phyloP scores from a whole-genome alignment of 35 echinoderm and acorn worm genomes.

The Lytechinus pictus region DNA sequence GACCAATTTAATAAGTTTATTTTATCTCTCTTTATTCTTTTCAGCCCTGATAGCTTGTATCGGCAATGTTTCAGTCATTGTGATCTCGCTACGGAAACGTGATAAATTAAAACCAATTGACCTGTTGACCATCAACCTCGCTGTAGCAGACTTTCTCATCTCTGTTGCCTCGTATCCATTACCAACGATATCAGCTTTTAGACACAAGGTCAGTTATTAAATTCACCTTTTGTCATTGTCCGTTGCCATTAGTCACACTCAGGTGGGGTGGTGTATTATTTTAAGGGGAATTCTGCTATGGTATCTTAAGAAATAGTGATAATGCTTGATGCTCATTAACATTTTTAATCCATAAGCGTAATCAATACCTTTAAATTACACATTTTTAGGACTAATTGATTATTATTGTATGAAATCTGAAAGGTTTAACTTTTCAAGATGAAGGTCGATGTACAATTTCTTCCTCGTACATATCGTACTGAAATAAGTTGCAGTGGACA shows the following conservation, averaged over 20 bases:
- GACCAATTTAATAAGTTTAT: background rate
- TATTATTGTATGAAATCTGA: too few relatives aligned
- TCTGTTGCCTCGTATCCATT: slow-evolving; percentile 46
- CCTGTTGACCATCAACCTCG: slow-evolving; percentile 54
- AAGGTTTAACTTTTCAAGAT: too few relatives aligned
- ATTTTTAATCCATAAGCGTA: too few relatives aligned
- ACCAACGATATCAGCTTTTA: slow-evolving; percentile 42
- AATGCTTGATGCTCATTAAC: too few relatives aligned
- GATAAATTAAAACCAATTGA: slow-evolving; percentile 55
- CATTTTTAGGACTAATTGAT: too few relatives aligned
- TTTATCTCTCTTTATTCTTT: background rate
- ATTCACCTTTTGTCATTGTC: background rate
- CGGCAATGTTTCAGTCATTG: slow-evolving; percentile 50
- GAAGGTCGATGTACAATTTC: too few relatives aligned
- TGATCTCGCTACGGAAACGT: slow-evolving; percentile 58
- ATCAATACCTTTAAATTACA: too few relatives aligned
- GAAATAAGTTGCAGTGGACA: too few relatives aligned
- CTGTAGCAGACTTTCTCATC: slow-evolving; percentile 37
- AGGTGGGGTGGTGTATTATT: too few relatives aligned
- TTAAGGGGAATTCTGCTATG: too few relatives aligned
- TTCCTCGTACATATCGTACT: too few relatives aligned
- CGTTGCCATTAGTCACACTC: background rate
- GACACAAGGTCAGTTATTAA: background rate
- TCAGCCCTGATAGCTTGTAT: slow-evolving; percentile 26
- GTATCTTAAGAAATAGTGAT: too few relatives aligned